These are phyloP conservation scores for Peucedramus taeniatus DNA, from an alignment of 2,113 vertebrate genomes.

Conservation along the genomic window DNA sequence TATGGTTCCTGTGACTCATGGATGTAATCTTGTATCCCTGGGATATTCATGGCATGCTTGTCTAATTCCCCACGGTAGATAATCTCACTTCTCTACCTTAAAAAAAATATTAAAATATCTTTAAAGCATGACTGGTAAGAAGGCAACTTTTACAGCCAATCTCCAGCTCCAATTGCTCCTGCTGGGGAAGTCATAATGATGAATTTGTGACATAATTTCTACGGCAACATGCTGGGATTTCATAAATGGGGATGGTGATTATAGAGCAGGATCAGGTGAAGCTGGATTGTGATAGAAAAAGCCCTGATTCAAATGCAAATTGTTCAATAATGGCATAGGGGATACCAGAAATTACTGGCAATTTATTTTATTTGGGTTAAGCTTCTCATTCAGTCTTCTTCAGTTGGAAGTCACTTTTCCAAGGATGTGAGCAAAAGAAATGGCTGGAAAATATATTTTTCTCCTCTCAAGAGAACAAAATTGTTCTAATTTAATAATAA, in stretches of 20 bases:
- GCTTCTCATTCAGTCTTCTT: conserved; percentile 35
- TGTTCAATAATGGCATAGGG: conserved; percentile 63
- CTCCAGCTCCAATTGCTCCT: conserved; percentile 55
- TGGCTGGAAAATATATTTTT: not conserved
- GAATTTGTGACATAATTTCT: conserved; percentile 69
- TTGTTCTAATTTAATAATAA: conserved; percentile 35
- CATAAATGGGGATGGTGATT: conserved; percentile 65
- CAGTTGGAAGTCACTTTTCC: conserved; percentile 11
- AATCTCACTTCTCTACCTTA: conserved; percentile 36
- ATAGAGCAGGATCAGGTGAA: conserved; percentile 69
- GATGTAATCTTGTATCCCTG: conserved; percentile 39
- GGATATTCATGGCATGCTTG: conserved; percentile 18
- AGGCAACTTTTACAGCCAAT: conserved; percentile 31
- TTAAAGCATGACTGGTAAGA: conserved; percentile 46
- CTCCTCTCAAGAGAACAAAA: not conserved
- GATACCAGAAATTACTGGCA: conserved; percentile 67
- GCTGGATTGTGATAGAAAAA: conserved; percentile 61
- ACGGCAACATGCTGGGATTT: conserved; percentile 59
- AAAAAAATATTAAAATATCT: not conserved
- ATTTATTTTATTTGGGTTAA: conserved; percentile 72
- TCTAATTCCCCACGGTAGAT: not conserved
- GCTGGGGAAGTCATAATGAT: conserved; percentile 62
- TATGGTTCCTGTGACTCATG: not conserved
- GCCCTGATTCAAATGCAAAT: conserved; percentile 67
- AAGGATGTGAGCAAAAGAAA: not conserved